Base-by-base conservation (phyloP, 2,888 invertebrate species). In the Pollenia amentaria region DNA sequence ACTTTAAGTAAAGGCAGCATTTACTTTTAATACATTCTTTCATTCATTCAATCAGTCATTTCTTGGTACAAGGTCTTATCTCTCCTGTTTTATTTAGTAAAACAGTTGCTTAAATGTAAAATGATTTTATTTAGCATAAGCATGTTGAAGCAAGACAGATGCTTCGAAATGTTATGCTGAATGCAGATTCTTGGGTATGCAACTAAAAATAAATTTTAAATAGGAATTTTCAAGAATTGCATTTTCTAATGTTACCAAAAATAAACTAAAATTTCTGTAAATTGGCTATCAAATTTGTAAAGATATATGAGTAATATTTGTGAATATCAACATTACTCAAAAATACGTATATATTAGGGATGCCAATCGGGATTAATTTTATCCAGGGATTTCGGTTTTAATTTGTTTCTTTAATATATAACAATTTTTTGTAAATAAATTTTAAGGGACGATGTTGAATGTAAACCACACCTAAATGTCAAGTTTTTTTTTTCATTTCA, bases 91-190 rank as follows among this genome's bases (percentile, higher is more conserved):
- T 42, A 60, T 75, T 60, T 44, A 51, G 51, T 82, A 60, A 69
- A 76, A 69, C 44, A 46, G 57, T 14, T 18, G 46, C 80, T 55
- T 64, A 64, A 21, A 53, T 62, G 53, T 70, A 80, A 29, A 29
- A 80, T 55, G 55, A 72, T 80, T 72, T 38, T 16, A 53, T 72
- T 64, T 46, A 51, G 4, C 11, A 42, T 60, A 48, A 21, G 60
- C 48, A 44, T 11, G 14, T 51, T 40, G 16, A 21, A 53, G 11
- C 64, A 76, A 29, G 11, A 29, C n/a, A n/a, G 7, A 48, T 48
- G 48, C 3, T 29, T 60, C 8, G 4, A 60, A 7, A 51, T 14
- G 14, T 16, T 6, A 60, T 29, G 14, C 12, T 38, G 60, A 38
- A 38, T 8, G 29, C 1, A 38, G 14, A 38, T 60, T 38, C n/a